Base-by-base conservation (phyloP, 2,888 invertebrate species). In the Microplitis manilae region DNA sequence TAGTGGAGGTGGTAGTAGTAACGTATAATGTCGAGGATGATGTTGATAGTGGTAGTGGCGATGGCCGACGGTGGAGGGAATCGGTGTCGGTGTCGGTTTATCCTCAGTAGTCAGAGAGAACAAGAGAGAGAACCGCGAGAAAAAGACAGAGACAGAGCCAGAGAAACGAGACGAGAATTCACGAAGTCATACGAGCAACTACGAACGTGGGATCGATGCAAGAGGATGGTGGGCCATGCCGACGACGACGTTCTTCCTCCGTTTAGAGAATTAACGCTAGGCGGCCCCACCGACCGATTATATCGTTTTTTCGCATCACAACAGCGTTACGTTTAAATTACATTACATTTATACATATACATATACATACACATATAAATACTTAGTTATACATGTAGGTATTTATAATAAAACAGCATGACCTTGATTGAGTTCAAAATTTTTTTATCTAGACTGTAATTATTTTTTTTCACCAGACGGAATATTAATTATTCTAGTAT, bases 131-230 rank as follows among this genome's bases (percentile, higher is more conserved):
- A 30, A 15, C 70, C 4, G 38, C 20, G 17, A 41, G 73, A 9
- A 30, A 38, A 38, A 59, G 65, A 30, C 41, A 50, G 50, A 30
- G 20, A 6, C 20, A 17, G 39, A 41, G 62, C 77, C 77, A 30
- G 30, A 30, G 30, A 30, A 30, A 30, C 30, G 30, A 30, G 30
- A 30, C 82, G 81, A 81, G 77, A 74, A 78, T 83, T 69, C 39
- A 80, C 83, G 80, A 83, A 80, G 77, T 78, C 80, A 77, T 79
- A 80, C 84, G 84, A 83, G 75, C 75, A 71, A 60, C 68, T 77
- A 81, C 83, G 83, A 83, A 77, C 50, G 72, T 71, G 72, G 79
- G 78, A 83, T 83, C 83, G 83, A 83, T 83, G 82, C 68, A 69
- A 68, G 72, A 72, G 73, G 72, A 79, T 76, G 77, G 79, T 73